Evolutionary conservation across 2,888 invertebrate genomes (phyloP).

Genomic region (Sarcophaga rosellei): DNA sequence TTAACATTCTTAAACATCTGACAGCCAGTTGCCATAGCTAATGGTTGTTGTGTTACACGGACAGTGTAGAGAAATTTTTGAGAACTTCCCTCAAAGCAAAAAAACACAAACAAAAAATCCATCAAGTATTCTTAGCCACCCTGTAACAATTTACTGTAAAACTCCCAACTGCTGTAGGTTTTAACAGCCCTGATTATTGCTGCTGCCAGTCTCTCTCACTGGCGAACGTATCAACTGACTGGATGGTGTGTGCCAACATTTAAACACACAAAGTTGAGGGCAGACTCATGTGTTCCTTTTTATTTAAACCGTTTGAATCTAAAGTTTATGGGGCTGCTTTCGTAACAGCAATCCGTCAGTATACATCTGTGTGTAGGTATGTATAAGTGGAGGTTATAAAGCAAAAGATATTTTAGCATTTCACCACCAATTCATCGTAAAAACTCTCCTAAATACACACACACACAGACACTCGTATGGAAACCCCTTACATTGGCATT

Average conservation of each 20-base stretch:
- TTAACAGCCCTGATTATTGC: slow-evolving; percentile 56
- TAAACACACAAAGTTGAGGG: slow-evolving; percentile 3
- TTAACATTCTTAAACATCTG: too few relatives aligned
- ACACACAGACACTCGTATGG: slow-evolving; percentile 32
- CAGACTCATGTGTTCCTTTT: slow-evolving; percentile 66
- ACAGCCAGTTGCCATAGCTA: slow-evolving; percentile 45
- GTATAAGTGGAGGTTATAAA: slow-evolving; percentile 56
- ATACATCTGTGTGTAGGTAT: slow-evolving; percentile 30
- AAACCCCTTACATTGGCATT: neutral
- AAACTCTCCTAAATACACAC: slow-evolving; percentile 24
- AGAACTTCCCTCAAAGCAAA: slow-evolving; percentile 56
- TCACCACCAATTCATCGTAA: slow-evolving; percentile 68
- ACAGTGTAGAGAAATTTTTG: slow-evolving; percentile 51
- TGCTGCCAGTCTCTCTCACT: neutral
- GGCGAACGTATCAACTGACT: neutral
- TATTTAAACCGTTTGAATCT: slow-evolving; percentile 63
- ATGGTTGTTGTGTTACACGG: slow-evolving; percentile 54
- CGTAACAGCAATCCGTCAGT: slow-evolving; percentile 39
- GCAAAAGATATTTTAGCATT: slow-evolving; percentile 68
- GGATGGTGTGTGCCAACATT: neutral
- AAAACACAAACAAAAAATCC: slow-evolving; percentile 21
- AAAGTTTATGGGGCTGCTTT: slow-evolving; percentile 65
- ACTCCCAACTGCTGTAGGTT: slow-evolving; percentile 47
- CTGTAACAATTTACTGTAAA: slow-evolving; percentile 48
- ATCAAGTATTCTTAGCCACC: slow-evolving; percentile 24